Conservation (phyloP, 2,888 invertebrate species). For the Orthosia gracilis region DNA sequence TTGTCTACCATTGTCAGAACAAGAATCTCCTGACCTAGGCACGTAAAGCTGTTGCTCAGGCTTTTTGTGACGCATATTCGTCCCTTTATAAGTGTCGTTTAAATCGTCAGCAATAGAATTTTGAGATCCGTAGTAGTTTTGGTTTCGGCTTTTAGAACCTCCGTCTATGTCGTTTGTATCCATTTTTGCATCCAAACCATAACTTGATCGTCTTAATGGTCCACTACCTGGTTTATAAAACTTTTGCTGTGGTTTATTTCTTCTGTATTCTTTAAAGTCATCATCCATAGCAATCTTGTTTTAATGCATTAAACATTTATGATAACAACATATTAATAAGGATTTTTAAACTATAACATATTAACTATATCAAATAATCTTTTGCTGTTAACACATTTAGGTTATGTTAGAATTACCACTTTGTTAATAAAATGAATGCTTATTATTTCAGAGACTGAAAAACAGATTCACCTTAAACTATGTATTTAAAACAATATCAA, state of each 20-base stretch:
- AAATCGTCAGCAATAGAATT: constrained; percentile 82
- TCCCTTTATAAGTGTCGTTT: constrained; percentile 74
- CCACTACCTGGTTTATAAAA: constrained; percentile 95
- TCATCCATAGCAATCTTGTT: constrained; percentile 89
- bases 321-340: constrained; percentile 72
- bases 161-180: constrained; percentile 85
- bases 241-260: constrained; percentile 93
- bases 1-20: constrained; percentile 81
- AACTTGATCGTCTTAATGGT: constrained; percentile 93
- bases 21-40: constrained; percentile 81
- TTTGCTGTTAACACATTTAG: constrained; percentile 74
- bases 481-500: constrained; percentile 44
- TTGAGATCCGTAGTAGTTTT: constrained; percentile 84
- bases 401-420: constrained; percentile 79
- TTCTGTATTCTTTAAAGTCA: constrained; percentile 91
- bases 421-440: constrained; percentile 61
- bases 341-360: constrained; percentile 52
- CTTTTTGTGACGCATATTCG: constrained; percentile 82
- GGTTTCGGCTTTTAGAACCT: constrained; percentile 77
- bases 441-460: constrained; percentile 54
- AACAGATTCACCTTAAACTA: constrained; percentile 59
- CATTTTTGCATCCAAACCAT: constrained; percentile 91
- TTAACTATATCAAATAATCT: constrained; percentile 53
- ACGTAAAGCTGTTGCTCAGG: constrained; percentile 88
- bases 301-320: constrained; percentile 73